Evolutionary conservation across 1,140 invertebrate genomes (phyloP), one percentile per base, ranked within the genome.

Genomic region (Lethrus apterus): DNA sequence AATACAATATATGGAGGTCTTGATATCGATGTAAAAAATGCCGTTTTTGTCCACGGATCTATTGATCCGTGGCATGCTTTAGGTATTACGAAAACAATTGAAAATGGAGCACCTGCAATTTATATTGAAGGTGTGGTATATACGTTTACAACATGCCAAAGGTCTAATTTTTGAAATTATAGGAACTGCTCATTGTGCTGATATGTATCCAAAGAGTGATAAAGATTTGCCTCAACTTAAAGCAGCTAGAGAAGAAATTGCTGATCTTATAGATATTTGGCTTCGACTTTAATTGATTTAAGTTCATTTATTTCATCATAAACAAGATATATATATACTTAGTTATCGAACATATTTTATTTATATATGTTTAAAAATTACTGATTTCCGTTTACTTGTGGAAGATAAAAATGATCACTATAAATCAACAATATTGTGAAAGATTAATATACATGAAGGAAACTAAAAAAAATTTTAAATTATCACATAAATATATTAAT

Each of bases 61-160:
- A 81, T 93, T 35, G 93, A 96, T 72, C 93, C 92, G 4, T 95
- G 93, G 93, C 90, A 94, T 72, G 84, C 84, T 2, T 70, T 95
- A 19, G 85, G 86, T 24, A 75, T 86, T 13, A 79, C 69, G 1
- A 62, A 74, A 30, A 78, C 82, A 1, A 51, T 64, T 13, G 71
- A 75, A 44, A 61, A 72, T 26, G 51, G 68, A 34, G 69, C 76
- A 3, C 83, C 83, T 13, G 83, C 82, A 4, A 84, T 88, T 57
- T 86, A 72, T 29, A 85, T 87, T 24, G 66, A 80, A 56, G 84
- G 83, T 84, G 64, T n/a, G n/a, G n/a, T n/a, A n/a, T n/a, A n/a
- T n/a, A n/a, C n/a, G n/a, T n/a, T n/a, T n/a, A n/a, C n/a, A n/a
- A n/a, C n/a, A n/a, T n/a, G n/a, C n/a, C n/a, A n/a, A n/a, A n/a